phyloP scores from a whole-genome alignment of 2,888 invertebrate species.

The Phragmatobia fuliginosa region DNA sequence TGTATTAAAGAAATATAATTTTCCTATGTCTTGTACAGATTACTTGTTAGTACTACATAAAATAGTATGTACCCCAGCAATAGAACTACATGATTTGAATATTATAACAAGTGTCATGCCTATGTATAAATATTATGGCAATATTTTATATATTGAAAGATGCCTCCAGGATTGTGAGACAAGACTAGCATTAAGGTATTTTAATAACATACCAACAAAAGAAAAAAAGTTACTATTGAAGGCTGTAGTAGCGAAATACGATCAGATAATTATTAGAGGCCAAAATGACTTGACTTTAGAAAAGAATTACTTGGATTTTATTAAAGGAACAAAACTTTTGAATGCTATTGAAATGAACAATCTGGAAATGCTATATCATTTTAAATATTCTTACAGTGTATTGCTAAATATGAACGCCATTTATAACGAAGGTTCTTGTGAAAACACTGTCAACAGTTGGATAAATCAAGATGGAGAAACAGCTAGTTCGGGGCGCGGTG shows the following conservation, averaged over 20 bases:
- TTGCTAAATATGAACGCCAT: slow-evolving; percentile 67
- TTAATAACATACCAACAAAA: slow-evolving; percentile 60
- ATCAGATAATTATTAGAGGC: slow-evolving; percentile 70
- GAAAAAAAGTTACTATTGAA: slow-evolving; percentile 70
- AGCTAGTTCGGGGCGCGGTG: slow-evolving; percentile 64
- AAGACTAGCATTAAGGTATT: slow-evolving; percentile 73
- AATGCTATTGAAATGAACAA: slow-evolving; percentile 63
- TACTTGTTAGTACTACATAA: slow-evolving; percentile 76
- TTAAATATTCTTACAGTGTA: slow-evolving; percentile 75
- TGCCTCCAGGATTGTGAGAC: slow-evolving; percentile 76
- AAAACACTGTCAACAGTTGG: slow-evolving; percentile 57
- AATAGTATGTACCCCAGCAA: slow-evolving; percentile 63
- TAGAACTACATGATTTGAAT: slow-evolving; percentile 75
- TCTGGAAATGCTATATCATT: slow-evolving; percentile 75
- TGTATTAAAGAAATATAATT: slow-evolving; percentile 80
- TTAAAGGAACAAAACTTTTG: slow-evolving; percentile 73
- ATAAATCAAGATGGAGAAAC: slow-evolving; percentile 53
- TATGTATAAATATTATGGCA: slow-evolving; percentile 67
- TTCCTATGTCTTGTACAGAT: slow-evolving; percentile 74
- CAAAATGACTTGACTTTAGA: slow-evolving; percentile 61
- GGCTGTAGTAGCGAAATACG: slow-evolving; percentile 73
- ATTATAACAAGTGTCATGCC: slow-evolving; percentile 70
- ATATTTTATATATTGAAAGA: slow-evolving; percentile 73
- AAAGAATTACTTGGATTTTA: slow-evolving; percentile 80
- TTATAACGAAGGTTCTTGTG: slow-evolving; percentile 64